Evolutionary conservation across 1,140 invertebrate genomes (phyloP).

Genomic region (Cyphomyrmex costatus): DNA sequence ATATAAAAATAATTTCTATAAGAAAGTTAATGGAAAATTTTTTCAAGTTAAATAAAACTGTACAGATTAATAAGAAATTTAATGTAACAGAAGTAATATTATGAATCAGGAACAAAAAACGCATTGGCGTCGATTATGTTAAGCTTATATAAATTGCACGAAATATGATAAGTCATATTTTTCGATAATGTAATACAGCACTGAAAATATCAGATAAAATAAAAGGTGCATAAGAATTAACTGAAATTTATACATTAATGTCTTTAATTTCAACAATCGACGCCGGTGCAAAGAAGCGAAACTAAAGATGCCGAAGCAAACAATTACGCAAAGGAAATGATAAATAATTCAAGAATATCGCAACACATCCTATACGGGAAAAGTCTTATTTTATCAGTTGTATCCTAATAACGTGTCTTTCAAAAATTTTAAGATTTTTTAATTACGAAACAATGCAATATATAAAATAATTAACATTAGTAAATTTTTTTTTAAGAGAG

Average conservation of each 20-base stretch:
- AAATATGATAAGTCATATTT: background rate
- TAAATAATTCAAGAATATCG: constrained; percentile 26
- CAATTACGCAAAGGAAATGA: constrained; percentile 57
- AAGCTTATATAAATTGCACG: background rate
- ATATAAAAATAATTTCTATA: constrained; percentile 57
- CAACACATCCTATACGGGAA: constrained; percentile 6
- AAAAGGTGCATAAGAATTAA: background rate
- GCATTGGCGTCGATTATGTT: constrained; percentile 50
- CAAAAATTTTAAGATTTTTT: background rate
- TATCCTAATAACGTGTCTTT: background rate
- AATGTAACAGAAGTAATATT: constrained; percentile 8
- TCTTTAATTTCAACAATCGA: constrained; percentile 26
- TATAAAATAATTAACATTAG: background rate
- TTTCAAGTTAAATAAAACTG: background rate
- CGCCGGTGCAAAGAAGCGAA: constrained; percentile 51
- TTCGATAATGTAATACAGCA: background rate
- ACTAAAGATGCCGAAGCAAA: constrained; percentile 50
- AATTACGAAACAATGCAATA: background rate
- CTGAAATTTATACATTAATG: background rate
- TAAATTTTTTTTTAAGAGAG: background rate
- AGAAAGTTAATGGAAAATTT: background rate
- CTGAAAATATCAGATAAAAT: constrained; percentile 2
- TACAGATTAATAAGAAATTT: constrained; percentile 20
- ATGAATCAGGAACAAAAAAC: constrained; percentile 28
- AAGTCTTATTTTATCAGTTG: constrained; percentile 37